These are phyloP conservation scores for Drosophila athabasca DNA, from an alignment of 1,140 invertebrate species.

Conservation along the genomic window DNA sequence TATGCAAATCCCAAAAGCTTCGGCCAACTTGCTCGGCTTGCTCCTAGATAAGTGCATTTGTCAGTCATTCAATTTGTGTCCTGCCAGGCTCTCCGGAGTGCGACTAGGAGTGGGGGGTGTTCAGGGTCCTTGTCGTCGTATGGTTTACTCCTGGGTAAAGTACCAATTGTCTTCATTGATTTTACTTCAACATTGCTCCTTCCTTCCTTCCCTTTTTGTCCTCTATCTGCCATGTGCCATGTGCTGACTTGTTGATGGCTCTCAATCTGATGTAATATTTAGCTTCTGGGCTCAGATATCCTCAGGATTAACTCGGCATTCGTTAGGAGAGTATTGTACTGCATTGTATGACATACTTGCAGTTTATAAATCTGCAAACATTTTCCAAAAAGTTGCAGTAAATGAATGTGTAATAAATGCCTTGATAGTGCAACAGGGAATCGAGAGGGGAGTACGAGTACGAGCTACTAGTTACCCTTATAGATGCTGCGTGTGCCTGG, in stretches of 20 bases:
- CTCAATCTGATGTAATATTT: conserved; percentile 45
- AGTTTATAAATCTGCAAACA: too few species aligned
- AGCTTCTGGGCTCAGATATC: conserved; percentile 15
- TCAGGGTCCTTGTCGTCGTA: conserved; percentile 33
- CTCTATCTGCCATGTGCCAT: conserved; percentile 35
- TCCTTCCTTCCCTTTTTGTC: conserved; percentile 27
- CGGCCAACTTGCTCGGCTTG: conserved; percentile 45
- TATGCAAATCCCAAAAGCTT: conserved; percentile 68
- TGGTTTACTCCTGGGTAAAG: conserved; percentile 52
- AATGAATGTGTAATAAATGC: conserved; percentile 13
- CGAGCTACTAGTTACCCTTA: background rate
- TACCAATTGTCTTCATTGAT: conserved; percentile 77
- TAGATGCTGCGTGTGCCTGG: conserved; percentile 14
- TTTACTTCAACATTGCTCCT: conserved; percentile 45
- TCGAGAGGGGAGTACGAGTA: conserved; percentile 5
- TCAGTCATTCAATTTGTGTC: conserved; percentile 69
- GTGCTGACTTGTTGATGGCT: conserved; percentile 53
- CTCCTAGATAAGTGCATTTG: conserved; percentile 70
- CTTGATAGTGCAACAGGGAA: conserved; percentile 3
- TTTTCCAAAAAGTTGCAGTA: background rate
- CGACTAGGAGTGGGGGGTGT: background rate
- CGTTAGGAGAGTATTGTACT: too few species aligned
- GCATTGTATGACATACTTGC: too few species aligned
- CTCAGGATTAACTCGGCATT: too few species aligned
- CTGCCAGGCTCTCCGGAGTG: conserved; percentile 7